Conservation (phyloP, 2,797 vertebrate genomes). For the Ctenopoma kingsleyae region DNA sequence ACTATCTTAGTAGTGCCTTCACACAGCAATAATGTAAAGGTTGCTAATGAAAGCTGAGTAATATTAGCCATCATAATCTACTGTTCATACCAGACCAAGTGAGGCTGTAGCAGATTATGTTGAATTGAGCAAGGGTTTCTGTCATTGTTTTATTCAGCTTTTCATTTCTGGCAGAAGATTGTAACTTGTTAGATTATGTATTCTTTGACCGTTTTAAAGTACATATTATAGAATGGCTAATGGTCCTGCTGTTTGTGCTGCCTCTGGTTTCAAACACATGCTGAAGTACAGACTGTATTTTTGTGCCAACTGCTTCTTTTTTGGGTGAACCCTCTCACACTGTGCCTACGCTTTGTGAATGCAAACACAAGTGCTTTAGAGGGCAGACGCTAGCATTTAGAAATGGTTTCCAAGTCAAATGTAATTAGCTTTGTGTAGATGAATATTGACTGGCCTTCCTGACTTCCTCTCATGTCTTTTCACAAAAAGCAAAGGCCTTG, state of each 20-base stretch:
- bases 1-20: no score
- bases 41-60: no score
- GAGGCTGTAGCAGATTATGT: not conserved
- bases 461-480: conserved; percentile 46
- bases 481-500: conserved; percentile 35
- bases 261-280: conserved; percentile 2
- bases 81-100: not conserved
- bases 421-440: conserved; percentile 62
- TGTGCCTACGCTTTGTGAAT: conserved; percentile 14
- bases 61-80: no score
- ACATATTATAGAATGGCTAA: not conserved
- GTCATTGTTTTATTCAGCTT: not conserved
- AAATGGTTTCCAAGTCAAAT: conserved; percentile 60
- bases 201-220: not conserved
- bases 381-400: conserved; percentile 24
- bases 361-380: conserved; percentile 42
- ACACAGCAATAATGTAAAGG: no score
- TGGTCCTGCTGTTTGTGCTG: not conserved
- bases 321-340: conserved; percentile 10
- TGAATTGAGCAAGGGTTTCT: not conserved
- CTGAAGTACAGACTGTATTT: conserved; percentile 12
- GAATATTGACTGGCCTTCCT: conserved; percentile 51
- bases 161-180: not conserved
- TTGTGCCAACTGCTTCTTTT: conserved; percentile 16
- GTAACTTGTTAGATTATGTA: not conserved